Base-by-base conservation (phyloP, 2,888 invertebrate genomes). In the Apodemia duryi region DNA sequence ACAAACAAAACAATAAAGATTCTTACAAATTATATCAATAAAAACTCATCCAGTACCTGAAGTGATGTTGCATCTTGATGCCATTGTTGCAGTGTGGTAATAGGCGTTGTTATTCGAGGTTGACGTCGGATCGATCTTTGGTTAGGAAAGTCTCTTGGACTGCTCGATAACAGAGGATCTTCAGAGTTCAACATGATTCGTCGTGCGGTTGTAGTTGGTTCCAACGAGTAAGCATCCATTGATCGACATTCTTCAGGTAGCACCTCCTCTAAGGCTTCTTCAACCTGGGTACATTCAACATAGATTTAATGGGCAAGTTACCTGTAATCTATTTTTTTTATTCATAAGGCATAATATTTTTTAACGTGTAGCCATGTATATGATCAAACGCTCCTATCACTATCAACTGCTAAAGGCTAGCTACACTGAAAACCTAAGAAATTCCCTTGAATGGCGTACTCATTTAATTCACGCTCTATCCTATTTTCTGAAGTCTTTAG, bases 101-200 rank as follows among this genome's bases (percentile, higher is more conserved):
- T 73, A 43, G 84, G 77, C 7, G 80, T 73, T 7, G 74, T 71
- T 66, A 83, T 71, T 60, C 88, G 83, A 70, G 82, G 80, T 60
- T 83, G 83, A 61, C 88, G 84, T 63, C 87, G 82, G 61, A 83
- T 72, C 52, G 83, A 82, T 63, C 88, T 74, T 72, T 89, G 91
- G 67, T 91, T 82, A 6, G 91, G 93, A 77, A 97, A 97, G 78
- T 97, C 97, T 69, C 96, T 95, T 0, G 97, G 96, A 72, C 95
- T 96, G 67, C 97, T 97, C 0, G 97, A 97, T 28, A 97, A 83
- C 4, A 97, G 83, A 0, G 97, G 97, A 81, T 97, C 97, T 76
- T 97, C 97, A 0, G 97, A 97, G 79, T 97, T 97, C 11, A 97
- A 95, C 95, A 97, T 96, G 93, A 97, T 97, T 76, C 96, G 95